A percentile compares a stretch with the other conserved stretches of the same genome.
phyloP scores from a whole-genome alignment of 2,113 vertebrate genomes.

The Eurystomus gularis region DNA sequence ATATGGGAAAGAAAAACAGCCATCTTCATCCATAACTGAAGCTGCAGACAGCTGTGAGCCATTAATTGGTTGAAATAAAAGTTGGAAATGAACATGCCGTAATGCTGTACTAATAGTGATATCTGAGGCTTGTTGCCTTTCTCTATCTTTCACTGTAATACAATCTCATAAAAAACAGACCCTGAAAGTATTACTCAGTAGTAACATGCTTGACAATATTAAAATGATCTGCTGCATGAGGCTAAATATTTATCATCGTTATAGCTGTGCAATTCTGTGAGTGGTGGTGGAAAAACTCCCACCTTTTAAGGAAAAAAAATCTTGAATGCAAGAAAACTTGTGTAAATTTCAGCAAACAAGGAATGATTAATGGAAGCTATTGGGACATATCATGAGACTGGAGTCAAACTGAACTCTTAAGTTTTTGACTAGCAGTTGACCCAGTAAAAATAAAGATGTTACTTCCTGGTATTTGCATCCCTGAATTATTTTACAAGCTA shows the following conservation, averaged over 20 bases:
- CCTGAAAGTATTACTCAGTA: neutral
- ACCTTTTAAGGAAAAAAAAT: neutral
- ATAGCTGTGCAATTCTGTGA: neutral
- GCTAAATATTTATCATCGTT: neutral
- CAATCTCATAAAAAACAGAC: neutral
- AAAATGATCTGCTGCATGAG: neutral
- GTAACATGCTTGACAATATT: neutral
- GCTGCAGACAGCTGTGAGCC: neutral
- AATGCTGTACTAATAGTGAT: neutral
- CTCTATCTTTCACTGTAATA: neutral
- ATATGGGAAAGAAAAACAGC: neutral
- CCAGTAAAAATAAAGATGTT: neutral
- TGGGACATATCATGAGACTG: neutral
- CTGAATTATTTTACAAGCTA: neutral
- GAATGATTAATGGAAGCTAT: neutral
- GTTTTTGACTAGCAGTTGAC: neutral
- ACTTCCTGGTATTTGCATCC: neutral
- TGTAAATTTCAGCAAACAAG: neutral
- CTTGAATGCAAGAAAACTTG: neutral
- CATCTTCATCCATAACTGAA: neutral
- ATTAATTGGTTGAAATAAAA: constrained; percentile 13
- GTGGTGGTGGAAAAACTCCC: neutral
- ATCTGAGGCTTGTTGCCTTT: neutral
- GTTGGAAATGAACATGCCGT: neutral
- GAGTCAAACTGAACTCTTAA: neutral